These are phyloP conservation scores for Acromyrmex charruanus DNA, from an alignment of 1,140 invertebrate genomes.

Conservation along the genomic window DNA sequence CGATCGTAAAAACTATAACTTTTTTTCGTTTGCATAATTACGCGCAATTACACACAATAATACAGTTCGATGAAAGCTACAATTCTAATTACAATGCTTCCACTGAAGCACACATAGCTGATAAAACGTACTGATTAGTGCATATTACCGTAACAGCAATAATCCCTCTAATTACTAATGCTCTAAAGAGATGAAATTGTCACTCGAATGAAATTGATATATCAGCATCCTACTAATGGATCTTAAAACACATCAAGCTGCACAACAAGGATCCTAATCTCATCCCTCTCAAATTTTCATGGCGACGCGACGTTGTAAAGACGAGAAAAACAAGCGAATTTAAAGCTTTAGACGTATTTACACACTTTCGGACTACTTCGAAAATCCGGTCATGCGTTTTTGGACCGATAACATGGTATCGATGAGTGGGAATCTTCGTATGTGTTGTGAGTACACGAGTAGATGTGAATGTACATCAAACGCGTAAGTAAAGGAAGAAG, in stretches of 20 bases:
- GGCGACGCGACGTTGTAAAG: neutral
- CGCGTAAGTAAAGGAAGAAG: slow-evolving; percentile 39
- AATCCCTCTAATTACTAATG: slow-evolving; percentile 34
- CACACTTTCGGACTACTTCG: slow-evolving; percentile 55
- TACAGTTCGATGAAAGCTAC: neutral
- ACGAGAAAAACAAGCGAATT: neutral
- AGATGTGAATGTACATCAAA: slow-evolving; percentile 25
- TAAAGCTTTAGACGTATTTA: neutral
- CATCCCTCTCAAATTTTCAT: neutral
- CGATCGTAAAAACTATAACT: neutral
- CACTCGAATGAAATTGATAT: slow-evolving; percentile 12
- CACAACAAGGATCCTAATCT: neutral
- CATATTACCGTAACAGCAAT: slow-evolving; percentile 13
- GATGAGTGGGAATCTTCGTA: slow-evolving; percentile 19
- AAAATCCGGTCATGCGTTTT: slow-evolving; percentile 73
- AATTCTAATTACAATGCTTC: slow-evolving; percentile 11
- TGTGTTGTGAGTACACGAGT: slow-evolving; percentile 12
- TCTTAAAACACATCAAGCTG: neutral
- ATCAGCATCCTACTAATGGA: neutral
- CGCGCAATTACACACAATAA: neutral
- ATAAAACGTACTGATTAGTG: slow-evolving; percentile 39
- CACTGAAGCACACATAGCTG: neutral
- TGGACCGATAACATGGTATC: slow-evolving; percentile 49
- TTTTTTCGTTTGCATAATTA: neutral
- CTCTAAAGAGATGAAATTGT: slow-evolving; percentile 24